Evolutionary conservation across 2,113 vertebrate species (phyloP).

Genomic region (Toxotes jaculatrix): DNA sequence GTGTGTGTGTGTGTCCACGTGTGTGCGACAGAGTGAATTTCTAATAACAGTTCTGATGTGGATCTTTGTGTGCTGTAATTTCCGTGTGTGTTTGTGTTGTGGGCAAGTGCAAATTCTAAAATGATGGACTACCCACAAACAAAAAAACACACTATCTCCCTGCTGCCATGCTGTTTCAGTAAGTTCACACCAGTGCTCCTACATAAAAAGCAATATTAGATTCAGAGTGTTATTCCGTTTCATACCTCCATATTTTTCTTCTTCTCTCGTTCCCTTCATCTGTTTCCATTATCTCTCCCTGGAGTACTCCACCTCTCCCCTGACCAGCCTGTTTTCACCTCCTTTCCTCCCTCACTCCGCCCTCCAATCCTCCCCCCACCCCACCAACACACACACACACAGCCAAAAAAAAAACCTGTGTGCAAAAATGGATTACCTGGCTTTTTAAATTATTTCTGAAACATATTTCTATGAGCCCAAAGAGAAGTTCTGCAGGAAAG

Average conservation of each 20-base stretch:
- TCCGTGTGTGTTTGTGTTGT: conserved; percentile 29
- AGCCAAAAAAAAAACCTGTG: conserved; percentile 17
- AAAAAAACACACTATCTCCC: neutral
- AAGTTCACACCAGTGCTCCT: conserved; percentile 27
- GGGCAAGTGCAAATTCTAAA: neutral
- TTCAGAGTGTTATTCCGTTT: conserved; percentile 52
- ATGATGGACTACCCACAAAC: conserved; percentile 45
- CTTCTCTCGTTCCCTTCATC: conserved; percentile 46
- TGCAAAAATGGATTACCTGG: conserved; percentile 57
- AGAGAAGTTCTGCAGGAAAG: conserved; percentile 24
- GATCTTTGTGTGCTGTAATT: conserved; percentile 6
- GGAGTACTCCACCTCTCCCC: conserved; percentile 50
- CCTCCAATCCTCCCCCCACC: neutral
- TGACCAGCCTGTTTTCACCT: conserved; percentile 31
- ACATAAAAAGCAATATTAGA: conserved; percentile 54
- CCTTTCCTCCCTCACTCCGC: neutral
- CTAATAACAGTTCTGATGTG: neutral
- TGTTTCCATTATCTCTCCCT: conserved; percentile 66
- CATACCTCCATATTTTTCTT: conserved; percentile 43
- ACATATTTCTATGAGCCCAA: conserved; percentile 41
- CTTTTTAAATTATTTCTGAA: conserved; percentile 59
- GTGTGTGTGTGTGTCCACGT: conserved; percentile 24
- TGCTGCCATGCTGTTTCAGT: conserved; percentile 40
- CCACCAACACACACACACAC: neutral
- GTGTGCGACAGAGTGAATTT: neutral